Evolutionary conservation across 2,888 invertebrate genomes (phyloP).

Genomic region (Reticulitermes lucifugus): DNA sequence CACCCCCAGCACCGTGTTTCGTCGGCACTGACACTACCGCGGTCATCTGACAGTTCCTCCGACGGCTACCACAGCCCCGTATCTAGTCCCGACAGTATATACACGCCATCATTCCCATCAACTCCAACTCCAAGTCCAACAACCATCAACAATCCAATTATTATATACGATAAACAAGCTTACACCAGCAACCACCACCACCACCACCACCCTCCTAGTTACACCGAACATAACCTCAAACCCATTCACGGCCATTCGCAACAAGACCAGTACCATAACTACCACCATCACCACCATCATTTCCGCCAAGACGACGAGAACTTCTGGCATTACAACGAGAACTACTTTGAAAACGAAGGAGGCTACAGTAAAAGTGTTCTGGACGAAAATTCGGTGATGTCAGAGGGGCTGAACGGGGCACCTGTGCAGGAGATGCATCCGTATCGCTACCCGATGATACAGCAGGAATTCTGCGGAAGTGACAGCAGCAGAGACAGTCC

Average conservation of each 20-base stretch:
- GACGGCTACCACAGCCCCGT: conserved; percentile 52
- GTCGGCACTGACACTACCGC: neutral
- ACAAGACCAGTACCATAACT: neutral
- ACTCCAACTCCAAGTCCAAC: conserved; percentile 41
- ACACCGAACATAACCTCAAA: neutral
- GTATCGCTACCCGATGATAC: neutral
- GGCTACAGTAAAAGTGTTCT: neutral
- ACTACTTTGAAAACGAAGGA: neutral
- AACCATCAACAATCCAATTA: conserved; percentile 6
- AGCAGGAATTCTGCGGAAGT: neutral
- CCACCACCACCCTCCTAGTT: neutral
- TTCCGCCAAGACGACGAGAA: conserved; percentile 16
- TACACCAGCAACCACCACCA: neutral
- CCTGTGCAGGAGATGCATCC: neutral
- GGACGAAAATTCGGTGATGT: neutral
- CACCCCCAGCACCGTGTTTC: neutral
- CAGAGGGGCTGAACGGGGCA: neutral
- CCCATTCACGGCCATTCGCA: neutral
- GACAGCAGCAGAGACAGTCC: conserved; percentile 23
- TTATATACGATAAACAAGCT: neutral
- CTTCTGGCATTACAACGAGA: conserved; percentile 32
- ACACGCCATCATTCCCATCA: conserved; percentile 43
- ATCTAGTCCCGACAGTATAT: conserved; percentile 53
- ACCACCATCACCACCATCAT: neutral
- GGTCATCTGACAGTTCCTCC: conserved; percentile 30